Conservation (phyloP, 2,113 vertebrate genomes). For the Callocephalon fimbriatum region DNA sequence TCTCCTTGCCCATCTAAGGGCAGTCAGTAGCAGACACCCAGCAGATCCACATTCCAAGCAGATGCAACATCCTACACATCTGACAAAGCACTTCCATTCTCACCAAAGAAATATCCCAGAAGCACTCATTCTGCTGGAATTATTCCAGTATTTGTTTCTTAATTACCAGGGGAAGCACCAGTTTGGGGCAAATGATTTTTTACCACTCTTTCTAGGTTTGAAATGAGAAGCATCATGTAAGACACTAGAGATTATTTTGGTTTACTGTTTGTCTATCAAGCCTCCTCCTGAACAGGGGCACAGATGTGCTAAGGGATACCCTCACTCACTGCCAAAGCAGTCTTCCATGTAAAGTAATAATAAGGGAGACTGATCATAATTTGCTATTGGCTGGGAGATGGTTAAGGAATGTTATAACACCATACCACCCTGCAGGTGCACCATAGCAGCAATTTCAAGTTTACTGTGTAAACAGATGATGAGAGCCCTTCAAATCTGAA, state of each 20-base stretch:
- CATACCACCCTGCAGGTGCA: not conserved
- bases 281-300: not conserved
- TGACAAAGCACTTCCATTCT: not conserved
- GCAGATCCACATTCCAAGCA: not conserved
- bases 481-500: not conserved
- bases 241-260: not conserved
- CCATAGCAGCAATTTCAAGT: not conserved
- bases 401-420: not conserved
- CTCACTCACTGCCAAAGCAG: not conserved
- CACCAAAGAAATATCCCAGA: not conserved
- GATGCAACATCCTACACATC: not conserved
- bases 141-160: not conserved
- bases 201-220: not conserved
- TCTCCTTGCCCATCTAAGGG: not conserved
- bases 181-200: not conserved
- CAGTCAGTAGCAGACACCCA: not conserved
- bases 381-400: not conserved
- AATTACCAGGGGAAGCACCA: not conserved
- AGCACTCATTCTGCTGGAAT: not conserved
- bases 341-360: not conserved
- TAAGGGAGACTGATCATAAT: not conserved
- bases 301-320: not conserved
- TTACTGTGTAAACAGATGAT: not conserved
- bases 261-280: not conserved
- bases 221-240: not conserved